A percentile compares a stretch with the other conserved stretches of the same genome.
Evolutionary conservation across 1,140 invertebrate genomes (phyloP).

Genomic region (Campodea augens): DNA sequence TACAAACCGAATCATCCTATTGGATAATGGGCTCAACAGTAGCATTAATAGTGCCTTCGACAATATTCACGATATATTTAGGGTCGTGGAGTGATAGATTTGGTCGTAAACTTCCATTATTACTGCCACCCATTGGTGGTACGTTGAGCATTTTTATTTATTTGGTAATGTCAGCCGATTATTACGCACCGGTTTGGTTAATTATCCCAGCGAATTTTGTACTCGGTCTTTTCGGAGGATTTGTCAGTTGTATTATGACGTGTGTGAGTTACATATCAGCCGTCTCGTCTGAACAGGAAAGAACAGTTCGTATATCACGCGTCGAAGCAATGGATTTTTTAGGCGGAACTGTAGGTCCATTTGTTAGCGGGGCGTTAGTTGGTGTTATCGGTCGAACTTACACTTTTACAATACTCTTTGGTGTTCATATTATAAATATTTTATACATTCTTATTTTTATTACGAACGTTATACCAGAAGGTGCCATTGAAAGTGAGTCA

Average conservation of each 20-base stretch:
- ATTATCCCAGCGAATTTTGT: slow-evolving; percentile 23
- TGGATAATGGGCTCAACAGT: slow-evolving; percentile 24
- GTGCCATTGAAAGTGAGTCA: not conserved
- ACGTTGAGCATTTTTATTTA: slow-evolving; percentile 21
- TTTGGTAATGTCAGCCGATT: slow-evolving; percentile 21
- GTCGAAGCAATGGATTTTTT: slow-evolving; percentile 29
- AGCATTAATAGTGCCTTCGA: slow-evolving; percentile 22
- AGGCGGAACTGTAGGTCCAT: slow-evolving; percentile 23
- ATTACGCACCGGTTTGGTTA: slow-evolving; percentile 17
- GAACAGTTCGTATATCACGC: slow-evolving; percentile 25
- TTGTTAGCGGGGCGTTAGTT: not conserved
- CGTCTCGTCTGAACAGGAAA: slow-evolving; percentile 17
- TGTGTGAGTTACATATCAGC: slow-evolving; percentile 27
- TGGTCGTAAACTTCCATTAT: slow-evolving; percentile 25
- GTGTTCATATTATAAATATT: not conserved
- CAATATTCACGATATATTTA: slow-evolving; percentile 19
- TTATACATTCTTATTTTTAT: not conserved
- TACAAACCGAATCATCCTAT: slow-evolving; percentile 21
- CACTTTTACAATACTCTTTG: not conserved
- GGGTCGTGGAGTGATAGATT: slow-evolving; percentile 19
- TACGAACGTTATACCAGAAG: not conserved
- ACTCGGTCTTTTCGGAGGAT: slow-evolving; percentile 25
- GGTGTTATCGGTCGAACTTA: not conserved
- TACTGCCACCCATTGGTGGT: slow-evolving; percentile 24
- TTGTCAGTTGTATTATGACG: slow-evolving; percentile 22